Base-by-base conservation (phyloP, 2,888 invertebrate genomes). In the Andrena hattorfiana region DNA sequence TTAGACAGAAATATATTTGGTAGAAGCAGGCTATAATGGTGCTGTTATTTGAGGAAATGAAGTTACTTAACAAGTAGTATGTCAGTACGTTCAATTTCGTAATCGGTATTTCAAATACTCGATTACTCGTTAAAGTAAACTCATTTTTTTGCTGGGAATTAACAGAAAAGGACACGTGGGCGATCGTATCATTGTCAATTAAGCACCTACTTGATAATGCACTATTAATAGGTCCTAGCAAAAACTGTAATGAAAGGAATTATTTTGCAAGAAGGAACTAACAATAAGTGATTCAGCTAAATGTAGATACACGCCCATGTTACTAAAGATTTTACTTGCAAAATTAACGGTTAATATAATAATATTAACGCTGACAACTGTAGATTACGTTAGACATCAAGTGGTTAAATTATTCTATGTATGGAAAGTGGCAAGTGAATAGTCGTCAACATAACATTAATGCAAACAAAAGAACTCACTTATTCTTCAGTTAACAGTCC, bases 171-270 rank as follows among this genome's bases (percentile, higher is more conserved):
- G 13, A 64, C 26, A 28, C 48, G 42, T 26, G 26, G 64, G 28
- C 16, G 66, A 28, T 13, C 67, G 35, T 56, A 32, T 26, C 13
- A 56, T 69, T 69, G 23, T 35, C 32, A 59, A 35, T 70, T 48
- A 59, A 59, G 28, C 42, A 16, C 28, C 26, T 28, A 68, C 35
- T 42, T 42, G 35, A 51, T 23, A 70, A 42, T 48, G 13, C 10
- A 26, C 13, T 13, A 59, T 54, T 68, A 56, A 68, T 59, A 59
- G 35, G 28, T 42, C 28, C 56, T 28, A 42, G 42, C 26, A 59
- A 70, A 70, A 70, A 59, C 42, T 42, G 7, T 42, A 42, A 8
- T 60, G n/a, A 48, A 59, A 42, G 69, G 28, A 54, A 70, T 56
- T 56, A 56, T 35, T 26, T 56, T n/a, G 20, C 23, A 35, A 32